phyloP scores from a whole-genome alignment of 2,113 vertebrate genomes.

The Siniperca chuatsi region DNA sequence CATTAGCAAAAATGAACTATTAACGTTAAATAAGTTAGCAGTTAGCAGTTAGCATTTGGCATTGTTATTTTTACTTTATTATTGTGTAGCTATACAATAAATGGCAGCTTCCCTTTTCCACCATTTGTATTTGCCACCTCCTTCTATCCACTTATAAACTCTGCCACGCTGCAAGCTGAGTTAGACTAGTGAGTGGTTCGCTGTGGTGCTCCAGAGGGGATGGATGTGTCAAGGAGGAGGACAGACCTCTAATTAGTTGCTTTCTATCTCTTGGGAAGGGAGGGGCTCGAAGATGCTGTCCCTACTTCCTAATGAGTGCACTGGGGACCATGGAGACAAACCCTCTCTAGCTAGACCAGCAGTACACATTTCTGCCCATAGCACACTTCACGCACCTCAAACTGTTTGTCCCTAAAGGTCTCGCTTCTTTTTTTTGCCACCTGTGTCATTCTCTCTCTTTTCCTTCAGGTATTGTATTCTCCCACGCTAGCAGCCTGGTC shows the following conservation, averaged over 20 bases:
- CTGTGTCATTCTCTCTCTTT: constrained; percentile 33
- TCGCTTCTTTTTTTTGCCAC: constrained; percentile 14
- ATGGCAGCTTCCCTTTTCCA: constrained; percentile 12
- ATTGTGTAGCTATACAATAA: background rate
- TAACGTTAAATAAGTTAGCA: background rate
- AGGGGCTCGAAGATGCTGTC: constrained; percentile 62
- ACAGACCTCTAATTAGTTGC: constrained; percentile 79
- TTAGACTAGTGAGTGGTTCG: constrained; percentile 36
- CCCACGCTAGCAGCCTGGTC: constrained; percentile 21
- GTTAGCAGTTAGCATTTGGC: too few relatives aligned
- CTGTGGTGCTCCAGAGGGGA: constrained; percentile 54
- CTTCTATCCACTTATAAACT: constrained; percentile 40
- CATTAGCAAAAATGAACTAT: background rate
- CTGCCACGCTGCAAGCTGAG: constrained; percentile 30
- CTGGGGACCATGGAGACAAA: constrained; percentile 74
- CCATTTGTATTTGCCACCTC: constrained; percentile 30
- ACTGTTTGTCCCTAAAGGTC: constrained; percentile 65
- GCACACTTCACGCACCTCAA: constrained; percentile 49
- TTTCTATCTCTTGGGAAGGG: constrained; percentile 72
- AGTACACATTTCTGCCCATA: constrained; percentile 40
- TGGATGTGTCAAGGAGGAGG: constrained; percentile 68
- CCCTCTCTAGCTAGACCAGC: constrained; percentile 38
- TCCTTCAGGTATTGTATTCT: constrained; percentile 32
- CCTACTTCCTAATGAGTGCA: constrained; percentile 80
- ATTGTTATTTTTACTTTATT: constrained; percentile 1